These are phyloP conservation scores for Athene cunicularia DNA, from an alignment of 2,113 vertebrate genomes.

Conservation along the genomic window DNA sequence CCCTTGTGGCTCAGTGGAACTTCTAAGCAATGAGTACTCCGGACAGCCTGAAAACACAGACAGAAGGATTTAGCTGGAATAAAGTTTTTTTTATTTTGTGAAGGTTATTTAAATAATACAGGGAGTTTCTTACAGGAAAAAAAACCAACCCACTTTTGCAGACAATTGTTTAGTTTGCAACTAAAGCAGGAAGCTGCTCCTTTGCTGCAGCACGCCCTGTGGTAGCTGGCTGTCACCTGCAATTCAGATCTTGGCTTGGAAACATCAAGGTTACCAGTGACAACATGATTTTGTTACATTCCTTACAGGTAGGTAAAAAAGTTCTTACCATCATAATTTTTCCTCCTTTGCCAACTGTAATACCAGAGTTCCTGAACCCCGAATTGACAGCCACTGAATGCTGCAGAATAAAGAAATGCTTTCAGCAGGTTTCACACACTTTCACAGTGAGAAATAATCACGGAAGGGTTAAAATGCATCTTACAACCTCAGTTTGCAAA, in stretches of 20 bases:
- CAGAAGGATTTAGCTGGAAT: neutral
- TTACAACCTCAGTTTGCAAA: neutral
- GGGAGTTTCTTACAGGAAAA: neutral
- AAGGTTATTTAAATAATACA: neutral
- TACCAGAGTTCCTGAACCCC: slow-evolving; percentile 95
- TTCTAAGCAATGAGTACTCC: slow-evolving; percentile 92
- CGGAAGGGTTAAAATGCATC: neutral
- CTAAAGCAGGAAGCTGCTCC: neutral
- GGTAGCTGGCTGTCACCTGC: neutral
- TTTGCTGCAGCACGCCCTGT: neutral
- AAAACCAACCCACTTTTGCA: neutral
- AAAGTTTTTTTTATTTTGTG: neutral
- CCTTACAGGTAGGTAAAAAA: neutral
- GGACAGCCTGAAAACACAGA: slow-evolving; percentile 82
- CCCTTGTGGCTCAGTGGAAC: slow-evolving; percentile 88
- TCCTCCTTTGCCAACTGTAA: slow-evolving; percentile 88
- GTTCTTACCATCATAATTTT: slow-evolving; percentile 89
- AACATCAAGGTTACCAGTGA: neutral
- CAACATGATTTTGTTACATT: neutral
- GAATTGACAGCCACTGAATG: slow-evolving; percentile 85
- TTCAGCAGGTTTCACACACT: neutral
- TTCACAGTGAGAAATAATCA: neutral
- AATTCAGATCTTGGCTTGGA: neutral
- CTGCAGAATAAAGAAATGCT: slow-evolving; percentile 69
- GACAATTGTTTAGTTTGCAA: neutral